phyloP scores from a whole-genome alignment of 2,113 vertebrate genomes.

The Crotalus helleri region DNA sequence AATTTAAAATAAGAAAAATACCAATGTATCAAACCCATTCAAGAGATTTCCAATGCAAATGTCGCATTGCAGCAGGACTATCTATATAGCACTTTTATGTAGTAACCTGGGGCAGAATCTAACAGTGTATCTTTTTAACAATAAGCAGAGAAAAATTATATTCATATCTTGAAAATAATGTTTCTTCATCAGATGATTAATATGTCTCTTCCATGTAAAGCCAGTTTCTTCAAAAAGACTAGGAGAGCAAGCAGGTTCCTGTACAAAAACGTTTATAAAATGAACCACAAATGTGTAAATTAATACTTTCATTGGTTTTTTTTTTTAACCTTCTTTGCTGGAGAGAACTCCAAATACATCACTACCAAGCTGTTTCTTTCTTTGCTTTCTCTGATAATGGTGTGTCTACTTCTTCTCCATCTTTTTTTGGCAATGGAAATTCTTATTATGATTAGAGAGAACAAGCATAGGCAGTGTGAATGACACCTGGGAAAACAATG shows the following conservation, averaged over 20 bases:
- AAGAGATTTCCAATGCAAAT: not conserved
- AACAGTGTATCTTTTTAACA: not conserved
- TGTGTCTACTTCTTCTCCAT: not conserved
- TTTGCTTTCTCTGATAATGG: not conserved
- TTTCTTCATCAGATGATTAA: not conserved
- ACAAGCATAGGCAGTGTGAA: not conserved
- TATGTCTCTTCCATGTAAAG: not conserved
- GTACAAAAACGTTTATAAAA: not conserved
- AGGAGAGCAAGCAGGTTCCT: not conserved
- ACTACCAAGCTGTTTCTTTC: not conserved
- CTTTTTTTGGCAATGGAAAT: not conserved
- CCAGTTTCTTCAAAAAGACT: not conserved
- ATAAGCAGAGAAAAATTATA: not conserved
- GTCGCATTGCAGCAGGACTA: not conserved
- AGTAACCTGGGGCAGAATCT: not conserved
- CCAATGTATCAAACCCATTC: not conserved
- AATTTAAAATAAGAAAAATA: not conserved
- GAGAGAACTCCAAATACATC: conserved; percentile 19
- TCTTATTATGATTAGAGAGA: not conserved
- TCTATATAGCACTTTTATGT: not conserved
- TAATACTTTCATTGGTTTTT: not conserved
- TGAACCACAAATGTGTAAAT: conserved; percentile 23
- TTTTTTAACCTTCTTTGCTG: not conserved
- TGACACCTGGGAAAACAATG: not conserved
- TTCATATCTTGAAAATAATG: not conserved